phyloP scores from a whole-genome alignment of 2,888 invertebrate species.

The Drosophila tripunctata region DNA sequence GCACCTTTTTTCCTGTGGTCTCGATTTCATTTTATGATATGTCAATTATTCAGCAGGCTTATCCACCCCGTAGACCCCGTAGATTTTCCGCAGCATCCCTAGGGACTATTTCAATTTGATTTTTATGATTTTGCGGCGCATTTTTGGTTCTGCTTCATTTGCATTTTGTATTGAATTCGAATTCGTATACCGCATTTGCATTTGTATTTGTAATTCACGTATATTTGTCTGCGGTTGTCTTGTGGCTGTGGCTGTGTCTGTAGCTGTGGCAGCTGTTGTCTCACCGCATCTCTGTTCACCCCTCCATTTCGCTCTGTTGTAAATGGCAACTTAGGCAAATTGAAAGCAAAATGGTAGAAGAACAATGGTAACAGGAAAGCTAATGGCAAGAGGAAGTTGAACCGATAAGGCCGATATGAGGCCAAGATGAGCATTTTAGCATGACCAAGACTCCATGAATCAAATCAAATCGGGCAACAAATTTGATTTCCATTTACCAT shows the following conservation, averaged over 20 bases:
- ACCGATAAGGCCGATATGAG: slow-evolving; percentile 6
- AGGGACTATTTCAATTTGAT: slow-evolving; percentile 69
- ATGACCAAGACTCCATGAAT: not conserved
- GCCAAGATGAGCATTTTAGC: slow-evolving; percentile 3
- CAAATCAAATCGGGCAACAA: slow-evolving; percentile 41
- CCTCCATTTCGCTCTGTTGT: not conserved
- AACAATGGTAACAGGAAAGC: slow-evolving; percentile 45
- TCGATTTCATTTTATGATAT: slow-evolving; percentile 56
- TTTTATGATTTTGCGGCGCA: slow-evolving; percentile 65
- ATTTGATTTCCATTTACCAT: slow-evolving; percentile 55
- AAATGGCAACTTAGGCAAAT: slow-evolving; percentile 76
- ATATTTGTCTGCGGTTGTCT: slow-evolving; percentile 51
- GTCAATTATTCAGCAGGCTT: slow-evolving; percentile 52
- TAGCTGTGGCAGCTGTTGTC: slow-evolving; percentile 61
- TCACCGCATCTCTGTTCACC: not conserved
- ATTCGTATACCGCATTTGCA: slow-evolving; percentile 27
- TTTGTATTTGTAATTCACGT: slow-evolving; percentile 49
- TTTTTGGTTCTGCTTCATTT: slow-evolving; percentile 66
- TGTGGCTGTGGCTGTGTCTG: slow-evolving; percentile 47
- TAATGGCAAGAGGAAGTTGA: slow-evolving; percentile 23
- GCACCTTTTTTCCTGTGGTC: slow-evolving; percentile 40
- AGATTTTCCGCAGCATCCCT: slow-evolving; percentile 15
- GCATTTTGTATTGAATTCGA: slow-evolving; percentile 76
- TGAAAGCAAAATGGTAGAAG: slow-evolving; percentile 55
- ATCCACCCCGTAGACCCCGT: not conserved